phyloP scores from a whole-genome alignment of 2,113 vertebrate species.

The Pica pica region DNA sequence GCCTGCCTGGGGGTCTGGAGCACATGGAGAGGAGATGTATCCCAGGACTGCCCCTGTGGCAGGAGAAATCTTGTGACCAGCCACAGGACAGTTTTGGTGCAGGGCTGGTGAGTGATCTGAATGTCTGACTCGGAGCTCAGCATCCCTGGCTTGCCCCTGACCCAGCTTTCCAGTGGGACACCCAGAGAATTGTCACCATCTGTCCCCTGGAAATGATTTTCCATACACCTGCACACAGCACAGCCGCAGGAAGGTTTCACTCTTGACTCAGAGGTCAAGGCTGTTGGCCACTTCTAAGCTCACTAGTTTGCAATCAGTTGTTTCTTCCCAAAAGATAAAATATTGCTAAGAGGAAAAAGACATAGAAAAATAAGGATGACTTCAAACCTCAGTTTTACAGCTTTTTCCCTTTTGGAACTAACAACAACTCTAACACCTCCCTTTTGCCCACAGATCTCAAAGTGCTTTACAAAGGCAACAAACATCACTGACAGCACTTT shows the following conservation, averaged over 20 bases:
- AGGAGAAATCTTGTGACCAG: background rate
- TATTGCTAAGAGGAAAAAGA: background rate
- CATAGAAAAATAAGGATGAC: background rate
- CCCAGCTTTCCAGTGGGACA: background rate
- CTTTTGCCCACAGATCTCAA: background rate
- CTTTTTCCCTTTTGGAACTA: background rate
- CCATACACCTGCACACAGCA: background rate
- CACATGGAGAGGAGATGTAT: fast-evolving
- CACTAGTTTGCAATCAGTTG: background rate
- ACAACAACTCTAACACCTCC: background rate
- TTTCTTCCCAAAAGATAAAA: background rate
- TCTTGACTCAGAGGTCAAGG: background rate
- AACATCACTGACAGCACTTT: background rate
- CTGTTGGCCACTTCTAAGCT: background rate
- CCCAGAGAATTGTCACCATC: background rate
- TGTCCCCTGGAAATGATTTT: background rate
- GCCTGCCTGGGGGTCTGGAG: background rate
- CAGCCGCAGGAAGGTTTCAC: background rate
- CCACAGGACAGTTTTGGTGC: background rate
- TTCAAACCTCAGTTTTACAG: background rate
- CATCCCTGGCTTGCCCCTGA: background rate
- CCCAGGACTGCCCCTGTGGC: background rate
- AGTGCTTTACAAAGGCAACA: background rate
- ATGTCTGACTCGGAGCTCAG: background rate
- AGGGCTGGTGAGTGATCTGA: background rate